A percentile compares a stretch with the other conserved stretches of the same genome.
phyloP scores from a whole-genome alignment of 2,888 invertebrate genomes.

The Leptopilina syphax region DNA sequence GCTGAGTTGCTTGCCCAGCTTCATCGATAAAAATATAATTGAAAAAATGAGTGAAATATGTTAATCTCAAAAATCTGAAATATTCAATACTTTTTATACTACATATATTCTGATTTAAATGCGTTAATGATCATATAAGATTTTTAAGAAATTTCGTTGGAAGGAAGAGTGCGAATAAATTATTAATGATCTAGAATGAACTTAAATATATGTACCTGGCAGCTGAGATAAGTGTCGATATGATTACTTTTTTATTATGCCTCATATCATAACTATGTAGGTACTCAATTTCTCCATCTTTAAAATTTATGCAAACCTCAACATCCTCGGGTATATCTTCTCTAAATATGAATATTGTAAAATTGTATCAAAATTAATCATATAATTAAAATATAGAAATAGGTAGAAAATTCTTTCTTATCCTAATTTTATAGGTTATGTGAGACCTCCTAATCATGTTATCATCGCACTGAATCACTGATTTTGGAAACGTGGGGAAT shows the following conservation, averaged over 20 bases:
- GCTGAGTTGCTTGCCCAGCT: slow-evolving; percentile 85
- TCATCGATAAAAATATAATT: slow-evolving; percentile 87
- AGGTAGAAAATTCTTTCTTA: too few species aligned
- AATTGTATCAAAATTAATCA: too few species aligned
- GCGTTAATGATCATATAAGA: too few species aligned
- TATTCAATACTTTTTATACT: not conserved
- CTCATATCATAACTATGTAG: not conserved
- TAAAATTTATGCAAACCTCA: not conserved
- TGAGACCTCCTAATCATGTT: too few species aligned
- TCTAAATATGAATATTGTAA: not conserved
- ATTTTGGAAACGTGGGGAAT: too few species aligned
- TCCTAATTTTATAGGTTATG: too few species aligned
- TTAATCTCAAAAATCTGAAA: slow-evolving; percentile 52
- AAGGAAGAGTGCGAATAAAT: too few species aligned
- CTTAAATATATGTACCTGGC: not conserved
- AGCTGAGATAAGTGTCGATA: not conserved
- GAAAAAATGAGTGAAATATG: slow-evolving; percentile 76
- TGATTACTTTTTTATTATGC: not conserved
- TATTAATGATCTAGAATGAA: too few species aligned
- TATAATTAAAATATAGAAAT: too few species aligned
- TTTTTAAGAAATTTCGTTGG: too few species aligned
- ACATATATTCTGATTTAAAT: too few species aligned
- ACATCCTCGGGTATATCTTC: not conserved
- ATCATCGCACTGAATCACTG: too few species aligned
- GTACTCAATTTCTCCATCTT: not conserved